These are phyloP conservation scores for Papilio glaucus DNA, from an alignment of 1,140 invertebrate species.

Conservation along the genomic window DNA sequence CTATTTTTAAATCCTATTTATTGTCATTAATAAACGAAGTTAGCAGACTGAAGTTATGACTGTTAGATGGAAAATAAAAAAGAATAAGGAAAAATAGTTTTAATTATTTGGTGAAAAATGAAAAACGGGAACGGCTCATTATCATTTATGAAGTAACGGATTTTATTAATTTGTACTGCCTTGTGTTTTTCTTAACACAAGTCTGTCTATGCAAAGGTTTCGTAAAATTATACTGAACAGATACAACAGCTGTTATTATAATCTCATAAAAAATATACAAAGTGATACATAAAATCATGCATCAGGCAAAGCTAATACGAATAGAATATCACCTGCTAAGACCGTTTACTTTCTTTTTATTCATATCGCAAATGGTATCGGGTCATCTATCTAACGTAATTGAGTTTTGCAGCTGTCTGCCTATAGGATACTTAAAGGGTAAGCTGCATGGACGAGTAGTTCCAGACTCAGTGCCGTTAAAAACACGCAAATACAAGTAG, in stretches of 20 bases:
- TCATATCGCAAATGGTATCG: background rate
- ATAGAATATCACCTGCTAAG: conserved; percentile 1
- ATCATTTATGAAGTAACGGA: no score
- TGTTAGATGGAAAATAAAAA: no score
- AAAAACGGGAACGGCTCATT: no score
- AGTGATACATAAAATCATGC: background rate
- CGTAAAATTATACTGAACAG: background rate
- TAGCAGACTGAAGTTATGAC: no score
- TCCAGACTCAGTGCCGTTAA: background rate
- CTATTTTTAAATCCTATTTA: background rate
- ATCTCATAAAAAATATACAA: background rate
- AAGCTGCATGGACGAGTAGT: background rate
- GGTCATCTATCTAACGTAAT: conserved; percentile 20
- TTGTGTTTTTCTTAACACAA: no score
- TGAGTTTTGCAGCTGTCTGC: conserved; percentile 5
- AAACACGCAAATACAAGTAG: background rate
- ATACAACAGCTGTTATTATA: background rate
- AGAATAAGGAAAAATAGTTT: no score
- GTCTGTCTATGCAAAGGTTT: background rate
- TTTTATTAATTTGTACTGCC: no score
- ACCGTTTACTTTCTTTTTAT: background rate
- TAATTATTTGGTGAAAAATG: no score
- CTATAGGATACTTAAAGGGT: conserved; percentile 19
- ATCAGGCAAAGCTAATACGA: background rate
- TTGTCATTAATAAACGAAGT: background rate